These are phyloP conservation scores for Lophius americanus DNA, from an alignment of 2,797 vertebrate genomes.

Conservation along the genomic window DNA sequence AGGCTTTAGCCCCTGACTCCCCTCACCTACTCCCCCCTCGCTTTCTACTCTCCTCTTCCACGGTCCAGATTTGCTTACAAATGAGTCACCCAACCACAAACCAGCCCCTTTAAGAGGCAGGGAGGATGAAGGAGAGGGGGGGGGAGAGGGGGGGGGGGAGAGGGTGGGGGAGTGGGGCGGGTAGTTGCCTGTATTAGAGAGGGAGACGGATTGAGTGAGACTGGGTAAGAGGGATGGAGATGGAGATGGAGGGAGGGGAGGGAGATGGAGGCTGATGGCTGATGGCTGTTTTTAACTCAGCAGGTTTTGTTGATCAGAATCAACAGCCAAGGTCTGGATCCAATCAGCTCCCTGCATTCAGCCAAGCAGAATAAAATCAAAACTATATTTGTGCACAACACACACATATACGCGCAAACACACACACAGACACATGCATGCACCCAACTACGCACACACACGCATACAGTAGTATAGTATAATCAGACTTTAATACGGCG, in stretches of 20 bases:
- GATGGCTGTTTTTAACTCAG: conserved; percentile 68
- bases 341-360: conserved; percentile 69
- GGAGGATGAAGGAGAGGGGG: conserved; percentile 18
- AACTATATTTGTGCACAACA: conserved; percentile 50
- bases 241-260: not conserved
- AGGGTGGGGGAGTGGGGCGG: not conserved
- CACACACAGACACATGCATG: not conserved
- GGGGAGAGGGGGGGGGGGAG: not conserved
- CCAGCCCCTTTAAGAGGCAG: conserved; percentile 49
- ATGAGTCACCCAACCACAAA: conserved; percentile 73
- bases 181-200: conserved; percentile 19
- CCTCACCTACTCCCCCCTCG: not conserved
- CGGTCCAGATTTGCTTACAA: conserved; percentile 60
- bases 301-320: conserved; percentile 71
- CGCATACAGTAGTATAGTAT: conserved; percentile 9
- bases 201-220: conserved; percentile 56
- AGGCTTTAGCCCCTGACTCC: not conserved
- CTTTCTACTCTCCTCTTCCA: conserved; percentile 29
- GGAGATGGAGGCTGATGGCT: conserved; percentile 16
- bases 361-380: conserved; percentile 59
- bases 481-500: conserved; percentile 31
- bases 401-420: not conserved
- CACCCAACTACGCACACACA: no score
- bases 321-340: conserved; percentile 69
- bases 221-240: conserved; percentile 23